Percentiles rank a stretch among this genome's conserved stretches.
These are phyloP conservation scores for Marmota flaviventris DNA, from an alignment of 2,113 vertebrate species.

Conservation along the genomic window DNA sequence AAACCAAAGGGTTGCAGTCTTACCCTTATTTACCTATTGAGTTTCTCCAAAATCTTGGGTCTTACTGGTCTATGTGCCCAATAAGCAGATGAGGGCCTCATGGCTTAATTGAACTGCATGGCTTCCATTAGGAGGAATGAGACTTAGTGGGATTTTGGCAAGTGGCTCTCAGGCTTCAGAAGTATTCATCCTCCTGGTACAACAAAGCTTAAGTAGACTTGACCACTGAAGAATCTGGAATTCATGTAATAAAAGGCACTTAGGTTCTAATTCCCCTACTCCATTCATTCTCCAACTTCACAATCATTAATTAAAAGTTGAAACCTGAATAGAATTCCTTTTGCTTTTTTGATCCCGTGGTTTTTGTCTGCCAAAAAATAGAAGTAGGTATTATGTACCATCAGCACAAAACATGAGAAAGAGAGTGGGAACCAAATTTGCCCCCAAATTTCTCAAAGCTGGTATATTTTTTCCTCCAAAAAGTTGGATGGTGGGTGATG, in stretches of 20 bases:
- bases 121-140: background rate
- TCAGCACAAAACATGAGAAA: background rate
- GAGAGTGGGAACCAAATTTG: background rate
- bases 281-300: background rate
- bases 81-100: background rate
- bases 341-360: background rate
- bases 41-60: background rate
- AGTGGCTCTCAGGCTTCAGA: background rate
- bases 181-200: background rate
- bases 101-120: background rate
- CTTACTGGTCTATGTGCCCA: background rate
- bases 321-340: background rate
- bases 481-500: background rate
- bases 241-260: background rate
- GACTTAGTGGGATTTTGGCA: background rate
- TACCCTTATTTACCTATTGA: background rate
- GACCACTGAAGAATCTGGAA: background rate
- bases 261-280: background rate
- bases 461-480: background rate
- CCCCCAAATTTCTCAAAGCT: background rate
- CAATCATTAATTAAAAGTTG: background rate
- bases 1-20: background rate
- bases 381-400: background rate
- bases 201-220: background rate
- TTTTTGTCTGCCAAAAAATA: conserved; percentile 33